Evolutionary conservation across 2,888 invertebrate species (phyloP).

Genomic region (Cosmia trapezina): DNA sequence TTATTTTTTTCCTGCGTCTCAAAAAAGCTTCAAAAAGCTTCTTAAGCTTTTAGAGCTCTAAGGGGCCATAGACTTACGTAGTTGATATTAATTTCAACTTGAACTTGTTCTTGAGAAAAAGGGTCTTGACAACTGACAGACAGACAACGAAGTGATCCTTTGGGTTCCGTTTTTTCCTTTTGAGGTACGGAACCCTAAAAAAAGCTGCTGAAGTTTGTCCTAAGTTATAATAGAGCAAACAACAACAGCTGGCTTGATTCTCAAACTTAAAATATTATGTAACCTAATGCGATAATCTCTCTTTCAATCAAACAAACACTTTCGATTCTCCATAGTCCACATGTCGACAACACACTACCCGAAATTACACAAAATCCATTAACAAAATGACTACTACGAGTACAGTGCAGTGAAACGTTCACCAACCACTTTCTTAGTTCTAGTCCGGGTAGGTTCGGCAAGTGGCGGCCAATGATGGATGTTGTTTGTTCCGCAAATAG

Average conservation of each 20-base stretch:
- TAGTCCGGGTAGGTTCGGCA: slow-evolving; percentile 70
- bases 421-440: slow-evolving; percentile 41
- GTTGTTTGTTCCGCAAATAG: slow-evolving; percentile 87
- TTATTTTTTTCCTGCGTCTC: no score
- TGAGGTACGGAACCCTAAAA: not conserved
- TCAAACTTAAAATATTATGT: not conserved
- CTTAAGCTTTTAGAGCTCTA: no score
- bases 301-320: slow-evolving; percentile 30
- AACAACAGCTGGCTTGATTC: not conserved
- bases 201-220: not conserved
- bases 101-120: no score
- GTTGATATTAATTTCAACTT: no score
- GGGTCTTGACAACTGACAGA: no score
- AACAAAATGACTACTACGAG: slow-evolving; percentile 48
- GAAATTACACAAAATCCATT: slow-evolving; percentile 56
- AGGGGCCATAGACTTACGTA: no score
- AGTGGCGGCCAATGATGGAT: slow-evolving; percentile 87
- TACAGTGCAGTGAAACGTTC: slow-evolving; percentile 11
- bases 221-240: not conserved
- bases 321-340: slow-evolving; percentile 24
- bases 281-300: slow-evolving; percentile 24
- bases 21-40: no score
- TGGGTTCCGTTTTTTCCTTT: no score
- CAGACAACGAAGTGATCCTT: no score
- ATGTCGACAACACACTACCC: slow-evolving; percentile 33